Evolutionary conservation across 2,888 invertebrate species (phyloP).

Genomic region (Cryptus viduatorius): DNA sequence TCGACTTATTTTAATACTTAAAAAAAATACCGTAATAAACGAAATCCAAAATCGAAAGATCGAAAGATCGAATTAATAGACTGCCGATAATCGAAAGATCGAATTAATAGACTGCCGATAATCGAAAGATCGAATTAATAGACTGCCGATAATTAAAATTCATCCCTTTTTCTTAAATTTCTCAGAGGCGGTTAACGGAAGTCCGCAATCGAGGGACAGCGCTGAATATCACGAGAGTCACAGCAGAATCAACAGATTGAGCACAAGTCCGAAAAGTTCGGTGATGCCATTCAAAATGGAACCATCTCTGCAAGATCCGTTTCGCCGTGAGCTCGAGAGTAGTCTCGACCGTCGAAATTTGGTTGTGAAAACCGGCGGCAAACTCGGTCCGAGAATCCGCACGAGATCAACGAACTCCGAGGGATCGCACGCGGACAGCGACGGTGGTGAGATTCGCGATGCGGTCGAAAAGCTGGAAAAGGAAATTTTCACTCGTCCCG

Average conservation of each 20-base stretch:
- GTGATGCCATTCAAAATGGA: constrained; percentile 68
- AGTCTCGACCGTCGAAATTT: constrained; percentile 69
- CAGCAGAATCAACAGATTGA: constrained; percentile 64
- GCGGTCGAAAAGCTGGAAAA: constrained; percentile 37
- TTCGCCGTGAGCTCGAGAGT: constrained; percentile 76
- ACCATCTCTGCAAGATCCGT: constrained; percentile 74
- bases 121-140: no score
- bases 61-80: no score
- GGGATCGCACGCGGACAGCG: constrained; percentile 68
- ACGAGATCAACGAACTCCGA: constrained; percentile 69
- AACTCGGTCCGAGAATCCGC: constrained; percentile 48
- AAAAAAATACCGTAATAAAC: background rate
- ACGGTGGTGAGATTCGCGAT: constrained; percentile 54
- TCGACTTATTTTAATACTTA: no score
- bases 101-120: background rate
- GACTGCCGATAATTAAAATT: background rate
- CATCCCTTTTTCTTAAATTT: background rate
- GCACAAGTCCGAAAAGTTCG: constrained; percentile 73
- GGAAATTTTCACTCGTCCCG: constrained; percentile 27
- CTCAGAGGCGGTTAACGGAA: constrained; percentile 50
- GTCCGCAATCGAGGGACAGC: constrained; percentile 56
- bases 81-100: background rate
- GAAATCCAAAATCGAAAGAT: background rate
- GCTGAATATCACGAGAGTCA: constrained; percentile 52
- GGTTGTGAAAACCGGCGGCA: constrained; percentile 25